Base-by-base conservation (phyloP, 2,888 invertebrate genomes). In the Brenthis ino region DNA sequence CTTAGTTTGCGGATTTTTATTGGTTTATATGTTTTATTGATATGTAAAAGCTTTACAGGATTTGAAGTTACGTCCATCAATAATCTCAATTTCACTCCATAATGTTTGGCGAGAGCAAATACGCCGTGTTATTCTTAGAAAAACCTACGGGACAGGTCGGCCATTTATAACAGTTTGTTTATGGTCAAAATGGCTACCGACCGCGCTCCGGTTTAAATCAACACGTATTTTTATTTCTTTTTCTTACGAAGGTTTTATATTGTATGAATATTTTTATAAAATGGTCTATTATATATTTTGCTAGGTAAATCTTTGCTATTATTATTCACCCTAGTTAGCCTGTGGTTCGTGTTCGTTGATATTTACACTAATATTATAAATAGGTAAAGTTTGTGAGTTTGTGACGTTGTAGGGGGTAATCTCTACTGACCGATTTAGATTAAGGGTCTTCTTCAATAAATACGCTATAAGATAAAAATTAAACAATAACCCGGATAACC, bases 181-280 rank as follows among this genome's bases (percentile, higher is more conserved):
- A 74, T 74, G 71, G 74, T 55, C 79, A 81, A 81, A 77, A 83
- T 83, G 82, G 84, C 84, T 82, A 82, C 82, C 81, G 84, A 69
- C 68, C 78, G 75, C 74, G 65, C 65, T 76, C 69, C 63, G 76
- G 76, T 81, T 77, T 80, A 75, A 72, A 77, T 77, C 77, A 79
- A 80, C 70, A 79, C 2, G 11, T 43, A 43, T n/a, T 60, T 60
- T 60, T 47, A 57, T 57, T 50, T 14, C n/a, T 20, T 58, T 57
- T 66, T 54, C 37, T 61, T 54, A 51, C 6, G 1, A 20, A 37
- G 16, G 16, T 12, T 57, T 57, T n/a, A 14, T 14, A 20, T 57
- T 20, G 1, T 37, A 11, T 43, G 37, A 2, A 11, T 43, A 5
- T 14, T n/a, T 53, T 53, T 6, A 53, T 16, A 53, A 53, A 53